These are phyloP conservation scores for Pagrus major DNA, from an alignment of 2,113 vertebrate genomes.

Conservation along the genomic window DNA sequence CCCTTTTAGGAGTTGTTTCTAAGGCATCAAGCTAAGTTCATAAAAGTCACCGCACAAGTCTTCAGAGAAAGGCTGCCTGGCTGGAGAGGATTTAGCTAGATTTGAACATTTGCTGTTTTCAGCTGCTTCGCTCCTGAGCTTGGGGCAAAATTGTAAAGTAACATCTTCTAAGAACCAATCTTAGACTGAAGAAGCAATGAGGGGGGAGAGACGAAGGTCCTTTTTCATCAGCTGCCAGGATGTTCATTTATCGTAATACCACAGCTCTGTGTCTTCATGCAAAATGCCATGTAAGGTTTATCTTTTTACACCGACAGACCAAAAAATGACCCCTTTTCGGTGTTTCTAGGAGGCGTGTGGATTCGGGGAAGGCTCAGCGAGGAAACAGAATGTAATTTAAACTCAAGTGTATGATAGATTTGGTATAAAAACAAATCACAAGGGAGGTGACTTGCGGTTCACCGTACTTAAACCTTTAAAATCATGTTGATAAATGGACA, in stretches of 20 bases:
- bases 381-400: neutral
- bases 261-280: too few species aligned
- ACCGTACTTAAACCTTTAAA: constrained; percentile 11
- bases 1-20: constrained; percentile 40
- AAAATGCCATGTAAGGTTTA: constrained; percentile 3
- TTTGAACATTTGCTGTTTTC: constrained; percentile 18
- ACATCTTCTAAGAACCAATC: constrained; percentile 44
- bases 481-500: constrained; percentile 40
- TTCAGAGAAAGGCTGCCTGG: constrained; percentile 13
- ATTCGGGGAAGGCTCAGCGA: neutral
- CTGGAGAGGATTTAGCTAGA: constrained; percentile 8
- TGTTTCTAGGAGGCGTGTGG: neutral
- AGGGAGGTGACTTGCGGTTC: constrained; percentile 29
- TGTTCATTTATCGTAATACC: too few species aligned
- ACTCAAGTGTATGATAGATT: constrained; percentile 26
- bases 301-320: neutral
- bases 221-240: constrained; percentile 5
- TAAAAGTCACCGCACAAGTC: constrained; percentile 23
- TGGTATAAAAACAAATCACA: constrained; percentile 25
- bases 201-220: constrained; percentile 14
- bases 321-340: neutral
- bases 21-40: constrained; percentile 37
- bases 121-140: constrained; percentile 31
- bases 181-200: constrained; percentile 27
- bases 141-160: constrained; percentile 8